phyloP scores from a whole-genome alignment of 2,113 vertebrate species.

The Noctilio leporinus region DNA sequence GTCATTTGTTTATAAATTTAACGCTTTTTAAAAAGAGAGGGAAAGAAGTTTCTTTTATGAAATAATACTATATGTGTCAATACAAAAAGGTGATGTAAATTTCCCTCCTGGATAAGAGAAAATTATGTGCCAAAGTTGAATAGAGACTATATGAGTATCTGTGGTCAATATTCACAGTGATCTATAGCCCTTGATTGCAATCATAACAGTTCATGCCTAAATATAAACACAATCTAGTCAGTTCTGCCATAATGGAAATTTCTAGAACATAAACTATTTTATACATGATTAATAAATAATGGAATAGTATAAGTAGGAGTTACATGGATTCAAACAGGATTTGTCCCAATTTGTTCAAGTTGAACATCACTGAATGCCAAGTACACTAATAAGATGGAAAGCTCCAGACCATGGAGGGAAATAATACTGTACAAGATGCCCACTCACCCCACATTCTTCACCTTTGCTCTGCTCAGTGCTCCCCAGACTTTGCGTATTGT shows the following conservation, averaged over 20 bases:
- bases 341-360: not conserved
- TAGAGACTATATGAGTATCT: not conserved
- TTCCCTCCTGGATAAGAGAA: slow-evolving; percentile 10
- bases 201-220: not conserved
- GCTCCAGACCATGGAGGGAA: not conserved
- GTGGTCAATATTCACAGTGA: not conserved
- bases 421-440: not conserved
- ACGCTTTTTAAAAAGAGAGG: not conserved
- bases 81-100: not conserved
- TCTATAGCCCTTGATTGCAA: not conserved
- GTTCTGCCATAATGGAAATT: not conserved
- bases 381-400: no score
- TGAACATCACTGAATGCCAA: not conserved
- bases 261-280: not conserved
- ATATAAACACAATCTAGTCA: not conserved
- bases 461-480: not conserved
- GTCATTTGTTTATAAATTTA: not conserved
- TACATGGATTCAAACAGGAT: not conserved
- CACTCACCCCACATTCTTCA: not conserved
- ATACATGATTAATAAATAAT: not conserved
- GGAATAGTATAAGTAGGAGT: not conserved
- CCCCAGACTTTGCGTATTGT: not conserved
- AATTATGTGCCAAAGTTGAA: not conserved
- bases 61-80: not conserved
- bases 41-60: not conserved